Percentiles rank a stretch among this genome's conserved stretches.
Conservation (phyloP, 1,140 invertebrate genomes). For the Drosophila pectinifera region DNA sequence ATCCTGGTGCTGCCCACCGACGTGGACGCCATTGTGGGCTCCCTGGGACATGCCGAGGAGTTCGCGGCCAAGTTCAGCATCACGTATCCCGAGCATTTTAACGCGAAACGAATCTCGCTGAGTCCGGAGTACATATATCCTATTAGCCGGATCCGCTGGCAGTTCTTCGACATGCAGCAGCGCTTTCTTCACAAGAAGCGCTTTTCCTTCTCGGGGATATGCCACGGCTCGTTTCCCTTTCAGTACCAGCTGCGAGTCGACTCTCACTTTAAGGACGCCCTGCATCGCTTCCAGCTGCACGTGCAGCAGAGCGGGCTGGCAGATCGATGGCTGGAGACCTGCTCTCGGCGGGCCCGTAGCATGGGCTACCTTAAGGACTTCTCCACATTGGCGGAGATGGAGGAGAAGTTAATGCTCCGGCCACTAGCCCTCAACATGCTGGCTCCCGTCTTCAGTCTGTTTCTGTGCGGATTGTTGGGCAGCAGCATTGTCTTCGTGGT, state of each 20-base stretch:
- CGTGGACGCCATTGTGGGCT: conserved; percentile 35
- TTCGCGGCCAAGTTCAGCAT: conserved; percentile 30
- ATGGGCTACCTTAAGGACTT: conserved; percentile 61
- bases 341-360: conserved; percentile 28
- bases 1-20: conserved; percentile 47
- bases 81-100: conserved; percentile 21
- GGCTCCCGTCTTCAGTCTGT: conserved; percentile 42
- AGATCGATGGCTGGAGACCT: conserved; percentile 28
- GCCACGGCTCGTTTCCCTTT: conserved; percentile 59
- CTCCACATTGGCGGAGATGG: conserved; percentile 23
- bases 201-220: conserved; percentile 56
- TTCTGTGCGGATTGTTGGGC: conserved; percentile 44
- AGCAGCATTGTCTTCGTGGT: conserved; percentile 51
- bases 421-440: conserved; percentile 44
- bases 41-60: conserved; percentile 51
- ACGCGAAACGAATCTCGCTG: conserved; percentile 39
- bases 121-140: conserved; percentile 55
- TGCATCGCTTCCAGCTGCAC: conserved; percentile 51
- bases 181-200: conserved; percentile 52
- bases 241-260: conserved; percentile 65
- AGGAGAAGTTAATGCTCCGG: conserved; percentile 4
- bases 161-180: conserved; percentile 53
- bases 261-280: conserved; percentile 61
- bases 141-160: conserved; percentile 57
- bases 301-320: conserved; percentile 45